Evolutionary conservation across 2,113 vertebrate genomes (phyloP).

Genomic region (Xenopus laevis): DNA sequence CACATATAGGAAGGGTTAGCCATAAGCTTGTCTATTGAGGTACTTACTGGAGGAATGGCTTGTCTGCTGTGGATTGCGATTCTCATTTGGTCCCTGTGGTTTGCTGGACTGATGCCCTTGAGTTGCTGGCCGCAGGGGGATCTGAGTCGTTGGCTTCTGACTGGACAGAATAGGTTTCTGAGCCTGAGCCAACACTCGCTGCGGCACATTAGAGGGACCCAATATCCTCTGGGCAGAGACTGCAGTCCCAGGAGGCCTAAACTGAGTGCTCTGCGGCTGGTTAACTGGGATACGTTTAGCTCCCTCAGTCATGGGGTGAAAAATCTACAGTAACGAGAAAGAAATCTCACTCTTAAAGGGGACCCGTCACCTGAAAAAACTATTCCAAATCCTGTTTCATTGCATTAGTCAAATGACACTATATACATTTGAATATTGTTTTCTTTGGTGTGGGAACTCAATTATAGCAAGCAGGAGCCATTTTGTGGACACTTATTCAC

Average conservation of each 20-base stretch:
- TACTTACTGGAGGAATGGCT: conserved; percentile 53
- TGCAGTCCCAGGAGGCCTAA: conserved; percentile 19
- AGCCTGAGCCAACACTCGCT: conserved; percentile 62
- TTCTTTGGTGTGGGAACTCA: no score
- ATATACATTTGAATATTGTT: no score
- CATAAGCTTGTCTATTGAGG: no score
- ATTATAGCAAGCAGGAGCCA: no score
- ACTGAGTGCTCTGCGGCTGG: conserved; percentile 53
- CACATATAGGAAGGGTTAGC: no score
- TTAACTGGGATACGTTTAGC: conserved; percentile 73
- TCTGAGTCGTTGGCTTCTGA: conserved; percentile 43
- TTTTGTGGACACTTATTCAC: no score
- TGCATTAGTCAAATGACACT: no score
- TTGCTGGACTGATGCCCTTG: conserved; percentile 5
- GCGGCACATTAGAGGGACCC: conserved; percentile 70
- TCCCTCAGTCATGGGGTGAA: conserved; percentile 49
- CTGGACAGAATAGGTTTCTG: conserved; percentile 37
- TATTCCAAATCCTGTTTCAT: no score
- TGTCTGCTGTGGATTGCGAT: conserved; percentile 48
- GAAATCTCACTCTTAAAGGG: no score
- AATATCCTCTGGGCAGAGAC: conserved; percentile 66
- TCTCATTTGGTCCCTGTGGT: conserved; percentile 40
- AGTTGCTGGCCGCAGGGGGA: conserved; percentile 32
- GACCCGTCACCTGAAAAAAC: no score
- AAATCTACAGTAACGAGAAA: conserved; percentile 51